Evolutionary conservation across 2,113 vertebrate species (phyloP), one percentile per base, ranked within the genome.

Genomic region (Cottus gobio): DNA sequence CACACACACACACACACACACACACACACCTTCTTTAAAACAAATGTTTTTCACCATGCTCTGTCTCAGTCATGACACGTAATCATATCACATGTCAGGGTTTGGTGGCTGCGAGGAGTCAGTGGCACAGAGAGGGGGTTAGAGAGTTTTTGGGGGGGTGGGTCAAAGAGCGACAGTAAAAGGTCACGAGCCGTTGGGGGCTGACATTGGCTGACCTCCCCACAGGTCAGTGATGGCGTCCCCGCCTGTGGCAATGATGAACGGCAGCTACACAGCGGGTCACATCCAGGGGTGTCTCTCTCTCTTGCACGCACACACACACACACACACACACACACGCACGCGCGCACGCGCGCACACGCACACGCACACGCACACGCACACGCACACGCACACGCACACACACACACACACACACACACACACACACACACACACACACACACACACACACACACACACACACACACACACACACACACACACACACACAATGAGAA

Each of bases 161-260:
- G 71, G 77, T 81, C 80, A 75, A 63, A 84, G 86, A 83, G 80
- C 65, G 37, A 37, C 74, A 54, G 69, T 78, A 86, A 89, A 92
- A 91, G 90, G 90, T 89, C 82, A 75, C 70, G 66, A 82, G 90
- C 82, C 89, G 90, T 26, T 64, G 57, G 86, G 85, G 89, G 15
- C 28, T 94, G 93, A 95, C 93, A 91, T 92, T 89, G 90, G 84
- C 84, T 89, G 88, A 92, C 87, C 89, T 87, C 92, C 78, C 77
- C 84, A 74, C 79, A 90, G 87, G 91, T 88, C 88, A 92, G 82
- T 52, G 84, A 72, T 88, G 84, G 91, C 83, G 86, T 87, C 91
- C 85, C 87, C 50, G 48, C 84, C 84, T 86, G 39, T 89, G 94
- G 93, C 94, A 94, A 91, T 95, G 94, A 95, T 91, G 91, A 91